Base-by-base conservation (phyloP, 2,888 invertebrate genomes). In the Pomacea canaliculata region DNA sequence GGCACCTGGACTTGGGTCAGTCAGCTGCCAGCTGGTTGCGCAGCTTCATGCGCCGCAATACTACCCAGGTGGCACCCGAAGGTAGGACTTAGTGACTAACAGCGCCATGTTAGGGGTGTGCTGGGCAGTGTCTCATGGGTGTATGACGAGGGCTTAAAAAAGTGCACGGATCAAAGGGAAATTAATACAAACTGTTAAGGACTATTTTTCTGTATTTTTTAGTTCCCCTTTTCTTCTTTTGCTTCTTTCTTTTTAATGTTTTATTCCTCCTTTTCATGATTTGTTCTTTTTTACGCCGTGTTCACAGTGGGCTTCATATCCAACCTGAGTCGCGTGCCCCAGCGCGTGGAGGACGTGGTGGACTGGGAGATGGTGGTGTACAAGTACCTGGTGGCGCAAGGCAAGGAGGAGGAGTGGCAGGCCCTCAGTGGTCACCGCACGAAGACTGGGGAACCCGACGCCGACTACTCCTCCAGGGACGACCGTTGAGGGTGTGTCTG, bases 281-380 rank as follows among this genome's bases (percentile, higher is more conserved):
- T 0, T 48, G 23, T 51, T 23, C 23, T 23, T 23, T n/a, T 23
- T 37, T 12, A 4, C 37, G 13, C 67, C 46, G 27, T 16, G 23
- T 63, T 63, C 10, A n/a, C 69, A 69, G 69, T 69, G 48, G 70
- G 73, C 7, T 73, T 73, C n/a, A 23, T 73, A n/a, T 56, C 51
- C 1, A 13, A 10, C 0, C 51, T 56, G 51, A 56, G 51, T 16
- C 51, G 51, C 51, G 51, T 56, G 4, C 51, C 89, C 1, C 84
- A 86, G 73, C 80, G 85, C 49, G 84, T 90, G 37, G 90, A 90
- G 76, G 87, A 90, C 73, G 89, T 89, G 46, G 87, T 91, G 7
- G 85, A 90, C 78, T 91, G 91, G 90, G 76, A 81, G 62, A 79
- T 81, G 74, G 90, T 91, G 23, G 87, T 87, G 9, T 84, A 87